Percentiles rank a stretch among this genome's conserved stretches.
Evolutionary conservation across 2,888 invertebrate species (phyloP).

Genomic region (Caenorhabditis sp.): DNA sequence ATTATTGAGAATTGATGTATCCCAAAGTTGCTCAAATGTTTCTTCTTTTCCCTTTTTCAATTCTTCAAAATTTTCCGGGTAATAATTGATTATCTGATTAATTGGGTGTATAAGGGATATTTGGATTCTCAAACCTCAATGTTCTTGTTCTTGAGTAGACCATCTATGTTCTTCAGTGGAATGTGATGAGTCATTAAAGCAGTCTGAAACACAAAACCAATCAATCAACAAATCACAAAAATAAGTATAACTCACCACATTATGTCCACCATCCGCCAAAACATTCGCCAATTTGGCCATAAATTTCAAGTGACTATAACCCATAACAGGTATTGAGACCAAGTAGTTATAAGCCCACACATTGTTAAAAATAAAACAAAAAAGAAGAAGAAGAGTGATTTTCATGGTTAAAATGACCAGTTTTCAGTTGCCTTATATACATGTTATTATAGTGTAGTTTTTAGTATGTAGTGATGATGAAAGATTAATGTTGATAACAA

Average conservation of each 20-base stretch:
- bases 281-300: conserved; percentile 37
- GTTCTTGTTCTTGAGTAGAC: neutral
- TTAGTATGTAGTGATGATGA: no score
- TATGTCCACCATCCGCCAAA: conserved; percentile 37
- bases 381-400: no score
- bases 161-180: neutral
- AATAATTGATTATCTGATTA: neutral
- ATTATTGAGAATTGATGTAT: neutral
- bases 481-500: no score
- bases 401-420: no score
- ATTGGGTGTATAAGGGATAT: no score
- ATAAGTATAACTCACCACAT: conserved; percentile 23
- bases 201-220: neutral
- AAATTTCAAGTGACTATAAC: conserved; percentile 32
- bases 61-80: neutral
- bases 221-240: neutral
- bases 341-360: conserved; percentile 13
- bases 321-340: conserved; percentile 27
- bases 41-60: neutral
- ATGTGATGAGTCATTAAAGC: neutral
- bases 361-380: neutral
- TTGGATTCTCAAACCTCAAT: neutral
- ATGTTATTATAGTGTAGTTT: no score
- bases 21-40: neutral
- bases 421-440: no score